Percentiles rank a stretch among this genome's conserved stretches.
phyloP scores from a whole-genome alignment of 1,140 invertebrate species.

The Eupristina koningsbergeri region DNA sequence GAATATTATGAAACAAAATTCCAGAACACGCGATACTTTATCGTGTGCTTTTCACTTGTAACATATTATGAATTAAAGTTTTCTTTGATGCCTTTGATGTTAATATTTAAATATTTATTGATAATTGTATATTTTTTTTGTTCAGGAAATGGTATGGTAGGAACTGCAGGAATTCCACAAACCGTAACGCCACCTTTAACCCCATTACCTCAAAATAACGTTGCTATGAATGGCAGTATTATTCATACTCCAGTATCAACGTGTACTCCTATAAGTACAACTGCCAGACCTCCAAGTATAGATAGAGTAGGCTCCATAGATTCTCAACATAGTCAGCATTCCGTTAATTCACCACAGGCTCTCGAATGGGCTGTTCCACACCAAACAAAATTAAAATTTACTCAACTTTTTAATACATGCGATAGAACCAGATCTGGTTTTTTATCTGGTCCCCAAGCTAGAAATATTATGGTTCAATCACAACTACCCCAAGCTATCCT shows the following conservation, averaged over 20 bases:
- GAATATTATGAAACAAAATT: too few relatives aligned
- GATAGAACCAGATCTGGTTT: constrained; percentile 90
- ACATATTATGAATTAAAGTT: too few relatives aligned
- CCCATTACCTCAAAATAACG: constrained; percentile 52
- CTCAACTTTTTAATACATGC: constrained; percentile 94
- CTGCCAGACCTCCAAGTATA: constrained; percentile 72
- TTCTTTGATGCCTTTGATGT: neutral
- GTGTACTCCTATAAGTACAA: constrained; percentile 70
- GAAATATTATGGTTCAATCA: constrained; percentile 94
- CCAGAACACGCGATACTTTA: too few relatives aligned
- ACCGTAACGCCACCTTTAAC: constrained; percentile 54
- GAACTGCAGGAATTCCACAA: constrained; percentile 59
- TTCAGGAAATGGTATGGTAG: constrained; percentile 53
- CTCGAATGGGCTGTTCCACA: constrained; percentile 92
- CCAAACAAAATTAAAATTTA: constrained; percentile 92
- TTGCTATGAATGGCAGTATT: constrained; percentile 61
- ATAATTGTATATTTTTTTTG: neutral
- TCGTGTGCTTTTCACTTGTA: too few relatives aligned
- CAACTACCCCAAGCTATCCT: constrained; percentile 90
- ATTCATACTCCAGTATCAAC: constrained; percentile 70
- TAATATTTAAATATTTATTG: constrained; percentile 6
- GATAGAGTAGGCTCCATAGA: constrained; percentile 71
- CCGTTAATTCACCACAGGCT: constrained; percentile 66
- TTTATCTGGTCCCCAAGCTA: constrained; percentile 92
- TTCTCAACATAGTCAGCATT: constrained; percentile 69